Evolutionary conservation across 1,140 invertebrate species (phyloP).

Genomic region (Rhyzopertha dominica): DNA sequence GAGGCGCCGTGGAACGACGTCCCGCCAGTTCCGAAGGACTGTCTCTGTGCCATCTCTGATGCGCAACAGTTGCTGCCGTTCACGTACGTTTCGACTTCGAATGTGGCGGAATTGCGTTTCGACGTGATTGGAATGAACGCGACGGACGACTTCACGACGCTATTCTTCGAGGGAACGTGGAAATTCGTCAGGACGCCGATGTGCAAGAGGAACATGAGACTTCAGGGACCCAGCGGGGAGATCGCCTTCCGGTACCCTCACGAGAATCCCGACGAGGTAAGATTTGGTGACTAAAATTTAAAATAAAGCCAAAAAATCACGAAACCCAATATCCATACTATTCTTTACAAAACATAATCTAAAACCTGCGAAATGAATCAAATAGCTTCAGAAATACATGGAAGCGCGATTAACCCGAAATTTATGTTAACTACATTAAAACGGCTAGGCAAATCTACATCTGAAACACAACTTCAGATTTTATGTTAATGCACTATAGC

Average conservation of each 20-base stretch:
- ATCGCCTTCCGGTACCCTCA: slow-evolving; percentile 57
- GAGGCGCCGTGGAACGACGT: slow-evolving; percentile 68
- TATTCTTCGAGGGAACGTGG: slow-evolving; percentile 78
- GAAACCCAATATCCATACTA: too few relatives aligned
- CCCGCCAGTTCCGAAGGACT: slow-evolving; percentile 61
- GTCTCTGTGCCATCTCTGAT: slow-evolving; percentile 63
- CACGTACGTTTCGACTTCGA: slow-evolving; percentile 69
- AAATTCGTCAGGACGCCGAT: slow-evolving; percentile 69
- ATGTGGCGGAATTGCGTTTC: slow-evolving; percentile 76
- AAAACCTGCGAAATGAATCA: too few relatives aligned
- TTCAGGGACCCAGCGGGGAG: slow-evolving; percentile 71
- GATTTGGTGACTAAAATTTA: slow-evolving; percentile 21
- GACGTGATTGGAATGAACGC: slow-evolving; percentile 75
- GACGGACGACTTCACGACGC: slow-evolving; percentile 74
- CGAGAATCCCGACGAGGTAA: slow-evolving; percentile 61
- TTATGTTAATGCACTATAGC: too few relatives aligned
- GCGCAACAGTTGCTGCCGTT: slow-evolving; percentile 55
- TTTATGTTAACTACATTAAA: too few relatives aligned
- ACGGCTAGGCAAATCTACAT: too few relatives aligned
- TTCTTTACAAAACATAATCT: too few relatives aligned
- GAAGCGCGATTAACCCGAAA: too few relatives aligned
- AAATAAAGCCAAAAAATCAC: background rate
- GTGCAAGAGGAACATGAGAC: slow-evolving; percentile 60
- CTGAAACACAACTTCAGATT: too few relatives aligned
- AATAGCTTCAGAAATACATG: too few relatives aligned